Base-by-base conservation (phyloP, 1,140 invertebrate genomes). In the Diplogasteroides magnus region DNA sequence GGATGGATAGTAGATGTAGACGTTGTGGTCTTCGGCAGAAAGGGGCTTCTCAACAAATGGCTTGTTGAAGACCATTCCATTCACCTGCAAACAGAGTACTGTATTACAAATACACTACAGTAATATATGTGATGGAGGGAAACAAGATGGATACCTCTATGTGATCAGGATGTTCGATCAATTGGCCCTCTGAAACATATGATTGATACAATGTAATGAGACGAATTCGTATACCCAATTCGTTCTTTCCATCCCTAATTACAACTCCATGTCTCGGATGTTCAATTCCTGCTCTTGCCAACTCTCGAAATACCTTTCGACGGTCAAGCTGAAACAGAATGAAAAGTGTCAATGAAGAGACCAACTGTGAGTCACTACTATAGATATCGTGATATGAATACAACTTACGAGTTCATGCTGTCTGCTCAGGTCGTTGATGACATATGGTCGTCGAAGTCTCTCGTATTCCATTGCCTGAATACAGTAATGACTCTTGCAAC, bases 1-100 rank as follows among this genome's bases (percentile, higher is more conserved):
- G 2, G 93, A 93, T 0, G 96, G 97, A 86, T 98, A 99, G 85
- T 99, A 99, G 78, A 99, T 99, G 83, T 97, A 98, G 81, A 99
- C 97, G 83, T 99, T 99, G 84, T 99, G 97, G 86, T 99, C 95
- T 86, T 99, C 97, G 0, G 97, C 97, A 26, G 92, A 96, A 56
- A 95, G 89, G 0, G 94, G 94, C 83, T 98, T 98, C 84, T 99
- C 97, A 0, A 99, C 97, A 86, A 99, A 99, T 0, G 97, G 97
- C 83, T 80, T 98, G 82, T 97, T 96, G 81, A 99, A 98, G 1
- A 91, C 89, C 27, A 93, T 89, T 2, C 94, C 94, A 84, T 97
- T 95, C 2, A 99, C 92, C n/a, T n/a, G n/a, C n/a, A n/a, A n/a
- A n/a, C n/a, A n/a, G n/a, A n/a, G n/a, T n/a, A n/a, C n/a, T n/a